Percentiles rank a stretch among this genome's conserved stretches.
These are phyloP conservation scores for Acleris sparsana DNA, from an alignment of 2,888 invertebrate genomes.

Conservation along the genomic window DNA sequence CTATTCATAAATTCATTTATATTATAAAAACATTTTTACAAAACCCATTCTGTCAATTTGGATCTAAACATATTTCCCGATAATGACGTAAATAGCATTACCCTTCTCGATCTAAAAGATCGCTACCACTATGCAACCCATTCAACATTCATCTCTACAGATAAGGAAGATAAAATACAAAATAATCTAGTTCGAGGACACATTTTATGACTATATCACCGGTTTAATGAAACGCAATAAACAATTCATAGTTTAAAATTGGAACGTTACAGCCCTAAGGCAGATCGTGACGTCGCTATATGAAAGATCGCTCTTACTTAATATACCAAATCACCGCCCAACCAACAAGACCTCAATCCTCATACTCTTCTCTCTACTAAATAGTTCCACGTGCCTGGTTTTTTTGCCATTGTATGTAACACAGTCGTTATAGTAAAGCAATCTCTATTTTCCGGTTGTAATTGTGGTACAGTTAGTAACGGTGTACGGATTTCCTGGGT, in stretches of 20 bases:
- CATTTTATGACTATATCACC: too few species aligned
- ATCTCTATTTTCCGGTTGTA: conserved; percentile 73
- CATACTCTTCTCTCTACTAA: conserved; percentile 13
- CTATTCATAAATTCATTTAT: too few species aligned
- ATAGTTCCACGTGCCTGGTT: conserved; percentile 5
- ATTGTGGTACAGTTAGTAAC: conserved; percentile 58
- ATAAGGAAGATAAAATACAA: too few species aligned
- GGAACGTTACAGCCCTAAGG: conserved; percentile 66
- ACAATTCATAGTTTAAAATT: conserved; percentile 64
- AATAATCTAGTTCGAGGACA: too few species aligned
- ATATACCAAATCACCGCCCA: conserved; percentile 43
- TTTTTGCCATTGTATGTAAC: conserved; percentile 42
- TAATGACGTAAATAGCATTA: too few species aligned
- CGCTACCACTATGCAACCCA: too few species aligned
- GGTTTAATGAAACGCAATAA: too few species aligned
- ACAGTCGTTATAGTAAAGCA: conserved; percentile 74
- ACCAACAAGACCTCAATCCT: conserved; percentile 44
- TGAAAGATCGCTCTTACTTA: conserved; percentile 74
- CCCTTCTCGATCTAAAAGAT: too few species aligned
- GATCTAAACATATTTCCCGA: too few species aligned
- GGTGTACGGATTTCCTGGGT: conserved; percentile 74
- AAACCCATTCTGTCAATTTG: too few species aligned
- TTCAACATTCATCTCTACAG: too few species aligned
- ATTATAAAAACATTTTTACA: too few species aligned
- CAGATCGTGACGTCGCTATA: conserved; percentile 75